Evolutionary conservation across 2,888 invertebrate species (phyloP), one percentile per base, ranked within the genome.

Genomic region (Malachius bipustulatus): DNA sequence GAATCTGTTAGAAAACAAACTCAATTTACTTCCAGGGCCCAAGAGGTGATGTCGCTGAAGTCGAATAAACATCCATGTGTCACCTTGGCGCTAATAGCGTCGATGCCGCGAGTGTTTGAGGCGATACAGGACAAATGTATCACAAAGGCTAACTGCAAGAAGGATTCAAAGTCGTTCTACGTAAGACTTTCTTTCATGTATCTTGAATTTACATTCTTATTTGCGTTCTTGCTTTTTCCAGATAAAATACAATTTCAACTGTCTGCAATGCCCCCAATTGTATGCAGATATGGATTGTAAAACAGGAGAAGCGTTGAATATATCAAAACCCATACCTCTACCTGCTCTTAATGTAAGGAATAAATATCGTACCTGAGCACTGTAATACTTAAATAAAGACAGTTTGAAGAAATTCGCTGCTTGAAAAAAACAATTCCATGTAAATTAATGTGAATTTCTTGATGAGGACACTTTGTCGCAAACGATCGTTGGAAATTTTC

Each of bases 51-150:
- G 77, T 64, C 70, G 0, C 56, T 83, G 32, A 75, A 77, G 26
- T 82, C 82, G 0, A 78, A 77, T 41, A 81, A 82, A 43, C 78
- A 84, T 60, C 82, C 83, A 0, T 82, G 82, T 51, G 82, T 84
- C 1, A 82, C 82, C 1, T 57, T 84, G 14, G 82, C 83, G 0
- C 64, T 84, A 9, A 83, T 84, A 32, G 83, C 82, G 0, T 75
- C 77, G 28, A 83, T 84, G 83, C 83, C 84, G 0, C 68, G 73
- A 35, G 84, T 84, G 0, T 83, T 83, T 46, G 82, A 82, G 60
- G 80, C 83, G 0, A 82, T 84, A 2, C 81, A 82, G 52, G 83
- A 84, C 47, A 80, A 77, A 51, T 82, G 81, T 52, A 84, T 84
- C 34, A 78, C 78, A 1, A 84, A 82, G 54, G 82, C 84, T 1